phyloP scores from a whole-genome alignment of 2,113 vertebrate species.

The Caretta caretta region DNA sequence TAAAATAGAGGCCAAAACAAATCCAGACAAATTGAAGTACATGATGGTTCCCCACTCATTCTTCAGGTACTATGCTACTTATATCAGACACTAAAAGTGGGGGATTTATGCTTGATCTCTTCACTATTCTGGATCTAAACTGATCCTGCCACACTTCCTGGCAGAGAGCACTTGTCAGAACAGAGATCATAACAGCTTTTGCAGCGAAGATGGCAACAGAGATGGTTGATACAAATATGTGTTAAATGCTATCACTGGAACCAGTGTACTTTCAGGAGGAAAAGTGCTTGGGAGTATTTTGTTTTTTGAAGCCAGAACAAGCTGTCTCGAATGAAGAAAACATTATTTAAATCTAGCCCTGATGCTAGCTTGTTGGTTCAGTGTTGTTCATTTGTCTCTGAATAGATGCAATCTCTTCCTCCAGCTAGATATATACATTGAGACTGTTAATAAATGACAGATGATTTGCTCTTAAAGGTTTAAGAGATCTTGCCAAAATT shows the following conservation, averaged over 20 bases:
- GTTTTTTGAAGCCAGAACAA: background rate
- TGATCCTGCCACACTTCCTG: background rate
- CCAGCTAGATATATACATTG: background rate
- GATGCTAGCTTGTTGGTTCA: background rate
- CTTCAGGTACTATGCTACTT: fast-evolving
- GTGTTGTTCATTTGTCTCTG: background rate
- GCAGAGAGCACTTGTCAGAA: fast-evolving
- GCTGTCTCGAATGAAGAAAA: background rate
- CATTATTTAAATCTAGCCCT: background rate
- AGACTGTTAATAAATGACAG: background rate
- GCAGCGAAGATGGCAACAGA: background rate
- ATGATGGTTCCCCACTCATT: background rate
- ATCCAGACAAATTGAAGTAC: background rate
- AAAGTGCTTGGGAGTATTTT: fast-evolving
- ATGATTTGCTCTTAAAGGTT: background rate
- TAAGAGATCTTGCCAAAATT: background rate
- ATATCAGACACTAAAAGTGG: background rate
- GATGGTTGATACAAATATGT: background rate
- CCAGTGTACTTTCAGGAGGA: fast-evolving
- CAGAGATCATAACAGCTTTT: background rate
- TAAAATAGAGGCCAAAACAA: fast-evolving
- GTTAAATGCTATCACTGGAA: background rate
- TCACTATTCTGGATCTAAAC: fast-evolving
- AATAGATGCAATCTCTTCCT: background rate
- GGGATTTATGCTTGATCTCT: fast-evolving